Evolutionary conservation across 2,888 invertebrate species (phyloP).

Genomic region (Chaitophorus viminalis): DNA sequence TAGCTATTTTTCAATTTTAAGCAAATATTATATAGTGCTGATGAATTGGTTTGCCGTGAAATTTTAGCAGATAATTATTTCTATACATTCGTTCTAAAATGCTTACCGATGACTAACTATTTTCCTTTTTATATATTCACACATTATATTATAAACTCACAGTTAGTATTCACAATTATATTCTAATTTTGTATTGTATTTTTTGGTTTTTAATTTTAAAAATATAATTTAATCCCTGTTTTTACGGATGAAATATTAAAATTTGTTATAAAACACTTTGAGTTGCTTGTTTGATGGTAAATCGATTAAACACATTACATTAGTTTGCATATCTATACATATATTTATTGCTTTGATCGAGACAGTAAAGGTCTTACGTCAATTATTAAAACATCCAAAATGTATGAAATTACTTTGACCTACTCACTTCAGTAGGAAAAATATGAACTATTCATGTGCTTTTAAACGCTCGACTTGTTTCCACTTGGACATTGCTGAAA

Average conservation of each 20-base stretch:
- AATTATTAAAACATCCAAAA: background rate
- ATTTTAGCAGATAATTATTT: too few species aligned
- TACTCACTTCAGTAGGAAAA: background rate
- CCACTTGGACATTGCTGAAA: too few species aligned
- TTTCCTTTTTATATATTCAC: too few species aligned
- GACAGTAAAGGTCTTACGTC: background rate
- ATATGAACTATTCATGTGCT: too few species aligned
- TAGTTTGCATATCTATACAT: background rate
- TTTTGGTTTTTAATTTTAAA: background rate
- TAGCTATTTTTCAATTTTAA: background rate
- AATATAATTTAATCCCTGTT: background rate
- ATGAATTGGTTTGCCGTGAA: background rate
- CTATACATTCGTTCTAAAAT: too few species aligned
- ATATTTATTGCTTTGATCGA: too few species aligned
- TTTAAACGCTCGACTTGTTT: too few species aligned
- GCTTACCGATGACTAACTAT: too few species aligned
- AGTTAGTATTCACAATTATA: too few species aligned
- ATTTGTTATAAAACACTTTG: background rate
- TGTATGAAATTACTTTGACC: conserved; percentile 2
- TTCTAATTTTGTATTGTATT: background rate
- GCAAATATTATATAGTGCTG: background rate
- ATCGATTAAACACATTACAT: conserved; percentile 5
- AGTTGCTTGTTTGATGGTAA: background rate
- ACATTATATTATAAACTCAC: too few species aligned
- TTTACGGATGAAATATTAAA: background rate